Evolutionary conservation across 2,113 vertebrate species (phyloP).

Genomic region (Psammodynastes pulverulentus): DNA sequence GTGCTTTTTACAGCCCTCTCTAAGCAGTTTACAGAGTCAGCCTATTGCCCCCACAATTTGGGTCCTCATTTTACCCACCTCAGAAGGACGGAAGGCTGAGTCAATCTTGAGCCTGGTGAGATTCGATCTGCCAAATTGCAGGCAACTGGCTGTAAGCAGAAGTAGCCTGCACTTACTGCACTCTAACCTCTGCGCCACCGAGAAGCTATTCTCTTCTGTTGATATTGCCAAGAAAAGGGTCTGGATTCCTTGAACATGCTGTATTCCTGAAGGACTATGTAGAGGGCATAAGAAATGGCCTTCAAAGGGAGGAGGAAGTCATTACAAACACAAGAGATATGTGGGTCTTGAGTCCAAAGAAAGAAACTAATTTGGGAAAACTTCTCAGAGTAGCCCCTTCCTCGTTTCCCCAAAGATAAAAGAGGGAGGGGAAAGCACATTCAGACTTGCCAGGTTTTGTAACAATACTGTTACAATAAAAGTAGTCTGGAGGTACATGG

Average conservation of each 20-base stretch:
- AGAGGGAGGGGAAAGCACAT: neutral
- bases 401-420: neutral
- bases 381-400: neutral
- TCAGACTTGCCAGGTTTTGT: neutral
- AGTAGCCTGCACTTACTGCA: no score
- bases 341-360: neutral
- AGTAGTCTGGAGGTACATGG: neutral
- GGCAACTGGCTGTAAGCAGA: no score
- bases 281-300: neutral
- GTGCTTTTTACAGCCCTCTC: no score
- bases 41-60: no score
- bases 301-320: neutral
- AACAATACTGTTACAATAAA: neutral
- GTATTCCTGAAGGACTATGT: neutral
- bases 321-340: neutral
- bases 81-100: no score
- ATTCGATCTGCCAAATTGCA: no score
- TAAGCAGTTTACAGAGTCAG: no score
- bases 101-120: no score
- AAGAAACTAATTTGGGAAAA: neutral
- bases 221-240: neutral
- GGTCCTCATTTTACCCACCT: no score
- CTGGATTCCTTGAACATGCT: neutral
- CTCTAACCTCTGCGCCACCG: no score
- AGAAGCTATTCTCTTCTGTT: no score